Evolutionary conservation across 2,797 vertebrate species (phyloP), one percentile per base, ranked within the genome.

Genomic region (Pygocentrus nattereri): DNA sequence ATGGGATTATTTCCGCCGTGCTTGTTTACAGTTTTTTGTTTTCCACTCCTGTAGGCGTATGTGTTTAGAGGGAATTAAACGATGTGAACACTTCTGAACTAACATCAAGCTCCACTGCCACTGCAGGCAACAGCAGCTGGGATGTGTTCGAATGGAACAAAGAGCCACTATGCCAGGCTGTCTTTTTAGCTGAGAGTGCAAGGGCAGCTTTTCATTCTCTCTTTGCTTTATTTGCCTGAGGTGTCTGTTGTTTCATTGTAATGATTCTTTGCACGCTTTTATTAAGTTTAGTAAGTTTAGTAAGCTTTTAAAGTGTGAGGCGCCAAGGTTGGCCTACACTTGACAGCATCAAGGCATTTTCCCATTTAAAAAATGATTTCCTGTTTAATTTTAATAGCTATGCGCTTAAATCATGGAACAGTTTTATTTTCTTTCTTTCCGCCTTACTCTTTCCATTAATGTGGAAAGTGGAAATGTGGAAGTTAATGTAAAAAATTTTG

Each of bases 41-140:
- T 56, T 44, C 69, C 34, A 58, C 61, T 69, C 54, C 50, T 41
- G 12, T 59, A 30, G 69, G 80, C 50, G 49, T 68, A 72, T 64
- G 59, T 78, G 59, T 82, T 78, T 74, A 74, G 19, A 65, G 64
- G 27, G 23, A 54, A 52, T 30, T 30, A 73, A 34, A 65, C 58
- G 41, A 70, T 44, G 69, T 74, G 76, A 50, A 30, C 54, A 62
- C 30, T 56, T 73, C 31, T 67, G 59, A 52, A 23, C 44, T 41
- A 58, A 67, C 61, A 61, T 41, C 19, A 49, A 82, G 83, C 87
- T 85, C 82, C 65, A 0, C 85, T 79, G 76, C 88, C 77, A 80
- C 84, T 72, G 75, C 88, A 85, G 4, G 76, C 82, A 70, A 62
- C 89, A 89, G 82, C 88, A 90, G 89, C 86, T 92, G 90, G 78